Evolutionary conservation across 2,797 vertebrate species (phyloP), one percentile per base, ranked within the genome.

Genomic region (Darevskia mixta): DNA sequence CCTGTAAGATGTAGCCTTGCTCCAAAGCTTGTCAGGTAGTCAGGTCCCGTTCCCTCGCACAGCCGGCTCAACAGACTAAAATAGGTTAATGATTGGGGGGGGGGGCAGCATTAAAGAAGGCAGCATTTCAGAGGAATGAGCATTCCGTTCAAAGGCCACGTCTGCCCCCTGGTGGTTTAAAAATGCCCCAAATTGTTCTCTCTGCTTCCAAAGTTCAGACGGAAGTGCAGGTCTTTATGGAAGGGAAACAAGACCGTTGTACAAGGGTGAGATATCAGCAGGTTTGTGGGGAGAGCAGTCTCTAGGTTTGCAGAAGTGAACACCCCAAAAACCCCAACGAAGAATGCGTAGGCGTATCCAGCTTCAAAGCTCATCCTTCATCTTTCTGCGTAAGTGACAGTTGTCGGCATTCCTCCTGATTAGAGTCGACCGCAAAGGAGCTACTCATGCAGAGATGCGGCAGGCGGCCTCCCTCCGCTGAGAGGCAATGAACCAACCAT

Each of bases 91-190:
- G 0, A 7, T 88, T 81, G 67, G 91, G 69, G 3, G 17, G 17
- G 66, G 83, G 75, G 90, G 76, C 76, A 73, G 29, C 7, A 64
- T 80, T 49, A 80, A 41, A 17, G 17, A 64, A 75, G 32, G 3
- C 4, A 9, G 80, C 29, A 82, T 7, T 23, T 49, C 25, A 23
- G 27, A 35, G 0, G 35, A 73, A 27, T 1, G 55, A 25, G 6
- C 4, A 0, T 2, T 1, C 0, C 86, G 92, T 94, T 67, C 89
- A 92, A 95, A 94, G 94, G 88, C 77, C 95, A 94, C 90, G 94
- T 89, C 96, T 97, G 97, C 96, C 96, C 94, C 93, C 97, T 96
- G 73, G 94, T 96, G 97, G 96, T 82, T 90, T 87, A 15, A 73
- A 2, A 86, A 93, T 77, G 86, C 49, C 80, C 32, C 32, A 32